A percentile compares a stretch with the other conserved stretches of the same genome.
Conservation (phyloP, 23 tunicate species). For the Trididemnum clinides region DNA sequence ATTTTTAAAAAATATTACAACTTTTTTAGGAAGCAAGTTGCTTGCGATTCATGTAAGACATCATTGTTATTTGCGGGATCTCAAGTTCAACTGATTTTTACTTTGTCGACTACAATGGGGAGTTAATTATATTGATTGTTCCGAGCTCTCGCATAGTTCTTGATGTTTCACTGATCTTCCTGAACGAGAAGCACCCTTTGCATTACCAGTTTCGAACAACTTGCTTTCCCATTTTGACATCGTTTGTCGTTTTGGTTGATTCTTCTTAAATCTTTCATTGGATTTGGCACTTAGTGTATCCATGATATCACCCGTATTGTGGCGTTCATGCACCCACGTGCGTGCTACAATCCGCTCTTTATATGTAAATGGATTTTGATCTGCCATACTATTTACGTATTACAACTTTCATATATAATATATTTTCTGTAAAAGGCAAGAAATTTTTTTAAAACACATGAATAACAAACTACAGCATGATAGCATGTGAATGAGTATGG, state of each 20-base stretch:
- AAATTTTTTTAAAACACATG: neutral
- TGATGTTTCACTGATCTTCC: too few species aligned
- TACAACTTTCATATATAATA: neutral
- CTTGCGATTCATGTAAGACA: too few species aligned
- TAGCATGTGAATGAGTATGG: neutral
- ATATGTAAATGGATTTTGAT: neutral
- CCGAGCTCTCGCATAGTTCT: too few species aligned
- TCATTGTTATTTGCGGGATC: too few species aligned
- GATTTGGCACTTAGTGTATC: constrained; percentile 5
- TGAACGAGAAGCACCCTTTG: too few species aligned
- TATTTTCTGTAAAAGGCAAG: constrained; percentile 6
- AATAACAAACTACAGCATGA: neutral
- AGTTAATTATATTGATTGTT: too few species aligned
- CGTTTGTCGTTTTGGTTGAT: neutral
- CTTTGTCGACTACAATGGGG: too few species aligned
- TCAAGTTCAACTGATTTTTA: too few species aligned
- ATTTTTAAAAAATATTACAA: too few species aligned
- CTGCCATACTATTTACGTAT: constrained; percentile 10
- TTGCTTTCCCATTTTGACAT: too few species aligned
- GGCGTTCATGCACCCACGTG: constrained; percentile 11
- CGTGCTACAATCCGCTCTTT: constrained; percentile 16
- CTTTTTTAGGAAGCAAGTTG: too few species aligned
- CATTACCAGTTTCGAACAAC: too few species aligned
- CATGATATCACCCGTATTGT: constrained; percentile 15
- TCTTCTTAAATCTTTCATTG: neutral